Evolutionary conservation across 2,888 invertebrate genomes (phyloP).

Genomic region (Drosophila rubida): DNA sequence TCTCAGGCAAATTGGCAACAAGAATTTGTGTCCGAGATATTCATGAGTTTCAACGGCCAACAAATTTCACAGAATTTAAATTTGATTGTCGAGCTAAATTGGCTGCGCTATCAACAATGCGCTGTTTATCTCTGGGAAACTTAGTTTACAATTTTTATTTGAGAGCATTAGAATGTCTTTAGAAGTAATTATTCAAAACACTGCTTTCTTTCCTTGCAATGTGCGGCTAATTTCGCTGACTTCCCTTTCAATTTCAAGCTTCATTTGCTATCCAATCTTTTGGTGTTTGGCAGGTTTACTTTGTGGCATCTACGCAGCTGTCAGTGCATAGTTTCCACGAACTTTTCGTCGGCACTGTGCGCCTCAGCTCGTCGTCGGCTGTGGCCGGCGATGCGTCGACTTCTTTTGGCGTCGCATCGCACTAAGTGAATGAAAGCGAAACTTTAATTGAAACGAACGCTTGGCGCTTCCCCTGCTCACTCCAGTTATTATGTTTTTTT

Average conservation of each 20-base stretch:
- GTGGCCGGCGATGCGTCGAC: neutral
- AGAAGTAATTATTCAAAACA: no score
- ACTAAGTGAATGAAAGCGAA: constrained; percentile 70
- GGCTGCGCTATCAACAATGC: no score
- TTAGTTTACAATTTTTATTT: no score
- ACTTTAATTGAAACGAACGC: constrained; percentile 75
- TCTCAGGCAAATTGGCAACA: neutral
- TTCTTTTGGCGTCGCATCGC: neutral
- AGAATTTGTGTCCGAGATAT: neutral
- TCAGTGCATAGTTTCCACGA: neutral
- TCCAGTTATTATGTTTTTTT: neutral
- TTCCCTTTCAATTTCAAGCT: no score
- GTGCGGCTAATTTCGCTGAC: no score
- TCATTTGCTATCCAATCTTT: neutral
- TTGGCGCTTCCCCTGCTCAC: constrained; percentile 33
- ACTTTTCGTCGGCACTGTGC: constrained; percentile 10
- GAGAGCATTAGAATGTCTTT: no score
- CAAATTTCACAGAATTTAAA: neutral
- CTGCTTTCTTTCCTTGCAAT: no score
- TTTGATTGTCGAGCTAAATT: no score
- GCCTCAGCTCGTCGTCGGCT: neutral
- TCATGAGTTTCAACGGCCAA: neutral
- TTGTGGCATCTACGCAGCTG: neutral
- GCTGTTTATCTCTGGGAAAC: no score
- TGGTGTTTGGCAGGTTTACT: neutral